Evolutionary conservation across 2,888 invertebrate genomes (phyloP), one percentile per base, ranked within the genome.

Genomic region (Nymphalis polychloros): DNA sequence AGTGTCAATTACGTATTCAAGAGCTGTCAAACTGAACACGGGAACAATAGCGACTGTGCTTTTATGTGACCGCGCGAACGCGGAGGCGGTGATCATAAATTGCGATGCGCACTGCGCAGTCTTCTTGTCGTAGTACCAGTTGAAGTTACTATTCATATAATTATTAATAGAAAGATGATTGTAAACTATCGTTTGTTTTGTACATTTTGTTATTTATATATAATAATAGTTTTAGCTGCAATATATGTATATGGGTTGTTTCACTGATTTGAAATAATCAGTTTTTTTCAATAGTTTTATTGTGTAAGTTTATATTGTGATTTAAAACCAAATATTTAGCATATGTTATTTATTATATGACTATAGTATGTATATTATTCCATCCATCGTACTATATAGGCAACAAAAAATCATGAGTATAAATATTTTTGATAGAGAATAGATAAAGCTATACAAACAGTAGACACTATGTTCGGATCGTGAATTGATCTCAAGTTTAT

Each of bases 61-160:
- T 69, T 71, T 74, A 80, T 83, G 83, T 82, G 75, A 41, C 81
- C 78, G 80, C 79, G 74, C 73, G 78, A 78, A 81, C 77, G 70
- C 71, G 65, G 76, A 76, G 78, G 76, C 76, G 74, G 35, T 19
- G 41, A 41, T 35, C n/a, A 79, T 82, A 81, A 82, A 83, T 82
- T 78, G 81, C 79, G 79, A 81, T 79, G 79, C 75, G 77, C 5
- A 31, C 6, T 23, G 23, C 23, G 23, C 75, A 73, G 31, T 35
- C 57, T n/a, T 17, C 35, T 57, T 57, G 8, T 41, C 35, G 57
- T 57, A 41, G 19, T 19, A 41, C 71, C 19, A 20, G 35, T n/a
- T 53, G 17, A 23, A 20, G 17, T 27, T 19, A 7, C 41, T 20
- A n/a, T 59, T 46, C 16, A 31, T 60, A 27, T 7, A 31, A 31